Percentiles rank a stretch among this genome's conserved stretches.
These are phyloP conservation scores for Cyanoramphus novaezelandiae DNA, from an alignment of 2,113 vertebrate genomes.

Conservation along the genomic window DNA sequence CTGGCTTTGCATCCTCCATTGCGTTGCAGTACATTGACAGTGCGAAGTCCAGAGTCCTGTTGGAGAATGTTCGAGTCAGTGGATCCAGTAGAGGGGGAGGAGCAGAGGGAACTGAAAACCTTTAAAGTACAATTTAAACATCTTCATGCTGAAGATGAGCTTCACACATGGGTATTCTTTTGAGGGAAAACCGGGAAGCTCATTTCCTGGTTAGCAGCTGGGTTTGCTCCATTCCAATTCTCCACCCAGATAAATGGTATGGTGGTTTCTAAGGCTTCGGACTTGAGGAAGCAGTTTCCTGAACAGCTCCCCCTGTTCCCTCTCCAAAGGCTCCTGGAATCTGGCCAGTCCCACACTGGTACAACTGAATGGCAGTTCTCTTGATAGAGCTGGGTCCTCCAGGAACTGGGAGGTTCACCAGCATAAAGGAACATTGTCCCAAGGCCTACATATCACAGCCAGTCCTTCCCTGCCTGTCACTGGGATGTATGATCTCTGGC, in stretches of 20 bases:
- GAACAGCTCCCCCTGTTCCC: not conserved
- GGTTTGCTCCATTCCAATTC: not conserved
- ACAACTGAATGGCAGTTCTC: not conserved
- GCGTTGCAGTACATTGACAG: not conserved
- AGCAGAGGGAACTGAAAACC: not conserved
- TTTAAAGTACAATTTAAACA: not conserved
- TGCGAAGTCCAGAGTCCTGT: not conserved
- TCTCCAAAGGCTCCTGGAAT: not conserved
- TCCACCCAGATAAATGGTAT: not conserved
- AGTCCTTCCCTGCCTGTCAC: not conserved
- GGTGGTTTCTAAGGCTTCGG: not conserved
- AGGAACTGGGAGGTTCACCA: not conserved
- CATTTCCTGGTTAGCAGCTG: not conserved
- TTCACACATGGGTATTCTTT: not conserved
- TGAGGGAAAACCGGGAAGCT: not conserved
- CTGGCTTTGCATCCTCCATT: not conserved
- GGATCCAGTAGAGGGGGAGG: not conserved
- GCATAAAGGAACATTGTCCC: not conserved
- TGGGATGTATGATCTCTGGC: not conserved
- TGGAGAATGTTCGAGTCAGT: not conserved
- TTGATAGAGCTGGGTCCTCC: not conserved
- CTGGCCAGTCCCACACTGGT: not conserved
- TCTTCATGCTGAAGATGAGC: not conserved
- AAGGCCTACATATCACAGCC: not conserved
- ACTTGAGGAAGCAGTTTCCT: not conserved